Evolutionary conservation across 2,888 invertebrate genomes (phyloP).

Genomic region (Lasioglossum villosulum): DNA sequence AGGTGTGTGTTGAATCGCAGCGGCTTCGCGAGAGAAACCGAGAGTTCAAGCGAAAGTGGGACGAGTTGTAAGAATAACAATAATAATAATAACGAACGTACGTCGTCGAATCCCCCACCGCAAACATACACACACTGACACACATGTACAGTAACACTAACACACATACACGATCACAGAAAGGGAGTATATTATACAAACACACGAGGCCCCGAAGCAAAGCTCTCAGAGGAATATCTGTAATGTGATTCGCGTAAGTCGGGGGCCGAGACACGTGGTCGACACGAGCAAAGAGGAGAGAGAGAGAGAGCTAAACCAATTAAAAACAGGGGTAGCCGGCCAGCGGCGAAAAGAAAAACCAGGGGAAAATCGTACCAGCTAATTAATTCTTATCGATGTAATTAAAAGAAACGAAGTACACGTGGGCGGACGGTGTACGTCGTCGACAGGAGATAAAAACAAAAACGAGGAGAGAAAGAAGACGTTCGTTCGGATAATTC

Average conservation of each 20-base stretch:
- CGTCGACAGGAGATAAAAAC: slow-evolving; percentile 28
- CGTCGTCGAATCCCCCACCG: slow-evolving; percentile 45
- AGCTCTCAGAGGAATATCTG: neutral
- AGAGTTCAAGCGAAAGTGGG: neutral
- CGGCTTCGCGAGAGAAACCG: slow-evolving; percentile 46
- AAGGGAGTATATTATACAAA: neutral
- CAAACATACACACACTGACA: slow-evolving; percentile 11
- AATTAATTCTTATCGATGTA: slow-evolving; percentile 74
- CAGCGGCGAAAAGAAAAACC: slow-evolving; percentile 63
- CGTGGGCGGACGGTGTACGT: slow-evolving; percentile 56
- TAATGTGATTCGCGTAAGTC: slow-evolving; percentile 46
- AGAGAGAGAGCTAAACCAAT: neutral
- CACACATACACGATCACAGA: neutral
- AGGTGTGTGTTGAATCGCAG: slow-evolving; percentile 39
- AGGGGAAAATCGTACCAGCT: slow-evolving; percentile 79
- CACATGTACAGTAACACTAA: neutral
- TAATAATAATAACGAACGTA: slow-evolving; percentile 31
- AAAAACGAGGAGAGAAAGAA: slow-evolving; percentile 22
- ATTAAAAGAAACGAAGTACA: slow-evolving; percentile 74
- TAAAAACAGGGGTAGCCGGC: neutral
- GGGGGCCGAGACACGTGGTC: slow-evolving; percentile 17
- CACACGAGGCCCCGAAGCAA: neutral
- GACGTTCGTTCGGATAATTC: slow-evolving; percentile 50
- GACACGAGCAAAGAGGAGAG: neutral
- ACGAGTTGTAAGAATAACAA: neutral